Conservation (phyloP, 2,113 vertebrate species). For the Heloderma charlesbogerti region DNA sequence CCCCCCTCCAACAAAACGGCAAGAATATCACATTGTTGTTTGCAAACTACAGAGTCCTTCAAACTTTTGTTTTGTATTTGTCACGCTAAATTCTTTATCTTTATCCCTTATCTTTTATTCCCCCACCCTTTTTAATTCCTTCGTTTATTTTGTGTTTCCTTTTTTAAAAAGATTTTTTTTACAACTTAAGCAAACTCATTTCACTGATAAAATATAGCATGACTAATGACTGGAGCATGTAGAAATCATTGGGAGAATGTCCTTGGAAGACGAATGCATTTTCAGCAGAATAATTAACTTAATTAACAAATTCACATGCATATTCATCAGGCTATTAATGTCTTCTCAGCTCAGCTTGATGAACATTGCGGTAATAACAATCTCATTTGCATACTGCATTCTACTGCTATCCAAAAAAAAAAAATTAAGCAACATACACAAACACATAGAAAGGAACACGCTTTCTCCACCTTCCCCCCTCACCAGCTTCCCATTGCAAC, state of each 20-base stretch:
- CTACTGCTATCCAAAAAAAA: constrained; percentile 86
- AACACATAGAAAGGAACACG: constrained; percentile 43
- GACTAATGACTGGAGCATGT: constrained; percentile 98
- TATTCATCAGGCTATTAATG: constrained; percentile 99
- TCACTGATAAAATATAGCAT: constrained; percentile 92
- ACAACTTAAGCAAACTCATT: constrained; percentile 85
- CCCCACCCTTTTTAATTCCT: background rate
- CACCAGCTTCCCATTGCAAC: constrained; percentile 61
- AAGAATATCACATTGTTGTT: constrained; percentile 69
- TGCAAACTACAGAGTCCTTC: constrained; percentile 69
- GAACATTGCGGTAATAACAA: constrained; percentile 98
- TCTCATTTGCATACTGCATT: constrained; percentile 98
- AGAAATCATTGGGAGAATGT: constrained; percentile 99
- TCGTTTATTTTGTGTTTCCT: constrained; percentile 67
- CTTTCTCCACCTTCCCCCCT: constrained; percentile 45
- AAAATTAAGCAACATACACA: constrained; percentile 70
- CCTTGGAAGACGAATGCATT: constrained; percentile 99
- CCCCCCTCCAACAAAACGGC: background rate
- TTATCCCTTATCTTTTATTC: background rate
- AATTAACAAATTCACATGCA: constrained; percentile 95
- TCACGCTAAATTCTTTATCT: constrained; percentile 32
- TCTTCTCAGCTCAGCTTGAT: constrained; percentile 97
- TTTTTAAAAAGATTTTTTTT: constrained; percentile 48
- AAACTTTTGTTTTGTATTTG: constrained; percentile 56
- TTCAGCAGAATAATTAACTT: constrained; percentile 99